Conservation (phyloP, 2,113 vertebrate genomes). For the Lampris megalopsis region DNA sequence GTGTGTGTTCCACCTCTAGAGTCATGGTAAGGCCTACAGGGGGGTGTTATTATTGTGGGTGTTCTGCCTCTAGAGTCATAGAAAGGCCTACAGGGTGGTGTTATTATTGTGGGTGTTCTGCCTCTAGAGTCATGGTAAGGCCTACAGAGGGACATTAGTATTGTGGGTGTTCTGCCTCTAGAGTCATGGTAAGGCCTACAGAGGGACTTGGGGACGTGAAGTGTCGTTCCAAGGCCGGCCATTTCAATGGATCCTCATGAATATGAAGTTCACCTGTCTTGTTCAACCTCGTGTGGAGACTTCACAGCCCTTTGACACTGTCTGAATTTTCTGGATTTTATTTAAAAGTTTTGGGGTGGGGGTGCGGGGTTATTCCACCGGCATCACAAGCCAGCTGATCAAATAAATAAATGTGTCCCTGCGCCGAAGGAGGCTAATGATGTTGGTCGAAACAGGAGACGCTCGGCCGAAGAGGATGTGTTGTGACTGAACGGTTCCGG, state of each 20-base stretch:
- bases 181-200: not conserved
- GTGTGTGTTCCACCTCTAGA: not conserved
- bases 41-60: not conserved
- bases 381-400: not conserved
- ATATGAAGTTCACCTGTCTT: not conserved
- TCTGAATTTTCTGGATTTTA: not conserved
- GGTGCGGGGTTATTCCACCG: too few relatives aligned
- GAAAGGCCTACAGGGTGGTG: too few relatives aligned
- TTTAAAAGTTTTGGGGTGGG: too few relatives aligned
- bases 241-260: not conserved
- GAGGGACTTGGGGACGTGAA: not conserved
- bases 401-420: not conserved
- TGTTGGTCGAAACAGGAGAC: slow-evolving; percentile 37
- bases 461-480: slow-evolving; percentile 19
- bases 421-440: slow-evolving; percentile 25
- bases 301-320: not conserved
- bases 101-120: not conserved
- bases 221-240: not conserved
- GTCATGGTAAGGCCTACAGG: not conserved
- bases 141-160: not conserved
- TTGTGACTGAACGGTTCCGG: slow-evolving; percentile 47
- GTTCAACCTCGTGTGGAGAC: not conserved
- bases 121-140: not conserved
- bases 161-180: not conserved
- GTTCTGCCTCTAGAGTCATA: not conserved